These are phyloP conservation scores for Puntigrus tetrazona DNA, from an alignment of 2,113 vertebrate genomes.

Conservation along the genomic window DNA sequence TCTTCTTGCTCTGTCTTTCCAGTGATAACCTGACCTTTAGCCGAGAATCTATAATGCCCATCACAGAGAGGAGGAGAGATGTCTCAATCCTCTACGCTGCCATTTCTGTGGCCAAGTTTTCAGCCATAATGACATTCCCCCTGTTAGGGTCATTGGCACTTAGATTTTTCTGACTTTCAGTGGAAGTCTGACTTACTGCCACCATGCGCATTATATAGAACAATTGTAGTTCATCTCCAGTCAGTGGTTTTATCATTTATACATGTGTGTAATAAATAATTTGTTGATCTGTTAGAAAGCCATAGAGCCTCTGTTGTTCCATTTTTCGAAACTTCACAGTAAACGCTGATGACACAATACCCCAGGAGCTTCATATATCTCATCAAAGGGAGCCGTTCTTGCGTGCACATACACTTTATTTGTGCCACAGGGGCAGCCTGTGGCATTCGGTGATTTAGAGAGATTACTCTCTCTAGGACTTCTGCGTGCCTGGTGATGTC, in stretches of 20 bases:
- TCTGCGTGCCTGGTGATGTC: constrained; percentile 40
- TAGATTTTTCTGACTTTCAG: constrained; percentile 54
- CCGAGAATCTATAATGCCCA: constrained; percentile 53
- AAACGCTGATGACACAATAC: constrained; percentile 26
- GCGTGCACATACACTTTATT: neutral
- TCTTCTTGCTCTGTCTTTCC: constrained; percentile 49
- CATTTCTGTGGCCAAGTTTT: constrained; percentile 55
- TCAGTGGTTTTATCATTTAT: constrained; percentile 1
- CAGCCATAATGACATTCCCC: constrained; percentile 57
- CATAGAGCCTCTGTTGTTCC: neutral
- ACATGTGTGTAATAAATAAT: neutral
- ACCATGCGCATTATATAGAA: constrained; percentile 14
- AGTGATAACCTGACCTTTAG: constrained; percentile 63
- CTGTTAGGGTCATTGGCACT: constrained; percentile 56
- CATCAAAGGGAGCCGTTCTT: neutral
- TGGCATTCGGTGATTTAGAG: constrained; percentile 16
- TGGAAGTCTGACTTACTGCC: neutral
- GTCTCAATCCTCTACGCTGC: constrained; percentile 14
- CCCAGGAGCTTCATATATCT: neutral
- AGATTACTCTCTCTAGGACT: constrained; percentile 22
- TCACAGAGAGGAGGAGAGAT: constrained; percentile 48
- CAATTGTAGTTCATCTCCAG: neutral
- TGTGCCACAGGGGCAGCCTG: constrained; percentile 2
- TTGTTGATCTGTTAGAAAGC: constrained; percentile 26
- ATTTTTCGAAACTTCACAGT: constrained; percentile 12